Evolutionary conservation across 2,797 vertebrate species (phyloP), one percentile per base, ranked within the genome.

Genomic region (Poeciliopsis paucimaculata): DNA sequence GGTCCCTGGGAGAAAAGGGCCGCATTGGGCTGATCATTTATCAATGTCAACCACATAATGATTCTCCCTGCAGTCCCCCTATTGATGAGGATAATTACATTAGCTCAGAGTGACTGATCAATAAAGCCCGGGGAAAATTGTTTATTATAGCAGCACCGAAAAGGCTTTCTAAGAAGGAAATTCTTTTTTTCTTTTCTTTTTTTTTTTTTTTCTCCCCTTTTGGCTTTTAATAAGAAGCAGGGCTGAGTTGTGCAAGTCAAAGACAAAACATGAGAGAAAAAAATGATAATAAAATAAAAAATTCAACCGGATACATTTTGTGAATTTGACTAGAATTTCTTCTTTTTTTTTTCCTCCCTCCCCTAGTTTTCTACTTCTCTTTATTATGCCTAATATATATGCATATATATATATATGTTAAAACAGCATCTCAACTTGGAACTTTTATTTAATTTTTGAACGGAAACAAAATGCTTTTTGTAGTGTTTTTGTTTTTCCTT

Each of bases 61-160:
- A 98, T 98, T 98, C 98, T 97, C 97, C 97, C 97, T 96, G 97
- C 98, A 98, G 97, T 97, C 96, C 96, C 92, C 95, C 98, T 99
- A 99, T 99, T 99, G 98, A 99, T 98, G 98, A 97, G 97, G 97
- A 99, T 99, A 99, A 99, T 99, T 98, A 98, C 98, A 99, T 99
- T 99, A 99, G 97, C 97, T 97, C 97, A 96, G 97, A 98, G 96
- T 98, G 97, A 98, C 96, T 99, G 98, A 99, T 99, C 98, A 99
- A 99, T 99, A 98, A 97, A 96, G 97, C 97, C 96, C 95, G 94
- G 96, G 96, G 97, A 97, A 97, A 97, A 95, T 95, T 93, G 91
- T 96, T 96, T 95, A 96, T 96, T 96, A 96, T 95, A 93, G 94
- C 91, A 92, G 86, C 90, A 84, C 93, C 90, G 84, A 95, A 90